A percentile compares a stretch with the other conserved stretches of the same genome.
Conservation (phyloP, 2,888 invertebrate species). For the Ptychoptera contaminata region DNA sequence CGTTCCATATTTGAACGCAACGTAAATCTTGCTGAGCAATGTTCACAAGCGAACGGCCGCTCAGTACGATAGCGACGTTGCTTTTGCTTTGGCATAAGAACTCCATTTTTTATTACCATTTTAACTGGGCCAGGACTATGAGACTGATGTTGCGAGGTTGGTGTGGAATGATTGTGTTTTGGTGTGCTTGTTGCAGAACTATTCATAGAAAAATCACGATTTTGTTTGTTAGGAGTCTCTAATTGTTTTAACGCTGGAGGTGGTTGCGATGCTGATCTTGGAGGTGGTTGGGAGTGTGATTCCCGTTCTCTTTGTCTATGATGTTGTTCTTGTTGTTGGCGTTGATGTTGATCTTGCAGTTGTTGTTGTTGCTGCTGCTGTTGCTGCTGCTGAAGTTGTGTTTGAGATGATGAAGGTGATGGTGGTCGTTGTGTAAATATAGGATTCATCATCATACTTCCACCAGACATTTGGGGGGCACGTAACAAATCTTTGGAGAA, state of each 20-base stretch:
- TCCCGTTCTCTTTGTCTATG: slow-evolving; percentile 7
- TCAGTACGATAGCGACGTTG: slow-evolving; percentile 81
- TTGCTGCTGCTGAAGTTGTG: slow-evolving; percentile 11
- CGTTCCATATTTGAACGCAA: slow-evolving; percentile 89
- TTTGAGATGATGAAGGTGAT: slow-evolving; percentile 17
- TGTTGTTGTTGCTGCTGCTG: slow-evolving; percentile 11
- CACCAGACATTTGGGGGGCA: slow-evolving; percentile 41
- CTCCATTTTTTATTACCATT: slow-evolving; percentile 82
- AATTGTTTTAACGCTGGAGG: slow-evolving; percentile 2
- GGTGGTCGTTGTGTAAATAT: slow-evolving; percentile 13
- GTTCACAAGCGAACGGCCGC: slow-evolving; percentile 77
- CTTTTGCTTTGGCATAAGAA: slow-evolving; percentile 82
- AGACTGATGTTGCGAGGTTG: slow-evolving; percentile 16
- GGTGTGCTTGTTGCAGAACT: slow-evolving; percentile 4
- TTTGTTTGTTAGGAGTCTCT: not conserved
- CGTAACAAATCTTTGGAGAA: slow-evolving; percentile 12
- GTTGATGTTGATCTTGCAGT: slow-evolving; percentile 10
- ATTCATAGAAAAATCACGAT: not conserved
- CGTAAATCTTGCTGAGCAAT: slow-evolving; percentile 81
- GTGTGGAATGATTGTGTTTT: slow-evolving; percentile 9
- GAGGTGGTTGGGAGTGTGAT: not conserved
- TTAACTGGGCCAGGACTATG: slow-evolving; percentile 43
- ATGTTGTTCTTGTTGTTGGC: slow-evolving; percentile 7
- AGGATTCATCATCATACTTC: slow-evolving; percentile 41
- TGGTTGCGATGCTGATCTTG: slow-evolving; percentile 6